A percentile compares a stretch with the other conserved stretches of the same genome.
Conservation (phyloP, 1,140 invertebrate genomes). For the Hyphantria cunea region DNA sequence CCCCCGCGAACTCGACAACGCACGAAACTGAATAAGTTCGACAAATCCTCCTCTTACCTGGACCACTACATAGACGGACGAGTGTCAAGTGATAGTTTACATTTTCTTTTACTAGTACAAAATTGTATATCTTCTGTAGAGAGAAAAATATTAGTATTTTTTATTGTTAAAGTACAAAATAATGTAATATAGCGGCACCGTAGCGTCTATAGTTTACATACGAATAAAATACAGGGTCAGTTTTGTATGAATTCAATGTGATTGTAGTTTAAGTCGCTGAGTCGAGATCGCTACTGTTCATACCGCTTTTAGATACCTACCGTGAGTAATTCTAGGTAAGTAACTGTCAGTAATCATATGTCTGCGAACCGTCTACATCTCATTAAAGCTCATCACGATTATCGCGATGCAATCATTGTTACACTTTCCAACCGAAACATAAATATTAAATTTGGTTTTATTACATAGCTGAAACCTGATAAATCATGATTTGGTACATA, state of each 20-base stretch:
- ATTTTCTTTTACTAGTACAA: slow-evolving; percentile 75
- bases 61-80: slow-evolving; percentile 78
- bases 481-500: slow-evolving; percentile 30
- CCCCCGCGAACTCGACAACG: slow-evolving; percentile 48
- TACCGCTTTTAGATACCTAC: slow-evolving; percentile 63
- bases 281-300: slow-evolving; percentile 68
- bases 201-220: slow-evolving; percentile 75
- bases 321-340: slow-evolving; percentile 71
- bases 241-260: slow-evolving; percentile 81
- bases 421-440: slow-evolving; percentile 22
- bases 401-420: slow-evolving; percentile 29
- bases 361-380: slow-evolving; percentile 22
- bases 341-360: slow-evolving; percentile 39
- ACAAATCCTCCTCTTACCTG: slow-evolving; percentile 79
- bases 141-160: slow-evolving; percentile 72
- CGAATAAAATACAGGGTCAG: slow-evolving; percentile 79
- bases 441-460: slow-evolving; percentile 30
- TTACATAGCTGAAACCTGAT: slow-evolving; percentile 15
- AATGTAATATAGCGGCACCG: slow-evolving; percentile 74
- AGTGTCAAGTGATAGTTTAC: slow-evolving; percentile 54
- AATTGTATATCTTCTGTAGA: slow-evolving; percentile 73
- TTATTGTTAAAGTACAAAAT: slow-evolving; percentile 76
- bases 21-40: slow-evolving; percentile 80
- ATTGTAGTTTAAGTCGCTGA: slow-evolving; percentile 79
- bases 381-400: slow-evolving; percentile 17